These are phyloP conservation scores for Rhamphomyia laevipes DNA, from an alignment of 2,888 invertebrate species.

Conservation along the genomic window DNA sequence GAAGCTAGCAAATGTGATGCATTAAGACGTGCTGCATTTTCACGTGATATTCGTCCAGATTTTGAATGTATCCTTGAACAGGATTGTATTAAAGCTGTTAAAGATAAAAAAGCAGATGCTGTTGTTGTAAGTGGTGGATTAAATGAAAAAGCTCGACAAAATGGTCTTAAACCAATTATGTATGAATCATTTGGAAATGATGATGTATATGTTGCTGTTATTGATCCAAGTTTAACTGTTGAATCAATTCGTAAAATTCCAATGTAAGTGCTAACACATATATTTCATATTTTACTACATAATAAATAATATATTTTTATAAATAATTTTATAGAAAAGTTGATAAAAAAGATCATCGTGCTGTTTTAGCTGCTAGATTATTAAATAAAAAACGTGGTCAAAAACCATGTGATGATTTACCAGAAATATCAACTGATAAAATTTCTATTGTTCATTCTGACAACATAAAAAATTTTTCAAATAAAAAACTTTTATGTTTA, in stretches of 20 bases:
- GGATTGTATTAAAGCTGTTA: conserved; percentile 34
- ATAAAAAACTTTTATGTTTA: conserved; percentile 31
- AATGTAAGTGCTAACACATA: conserved; percentile 23
- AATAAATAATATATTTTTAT: neutral
- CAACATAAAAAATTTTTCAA: conserved; percentile 26
- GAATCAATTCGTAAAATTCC: conserved; percentile 25
- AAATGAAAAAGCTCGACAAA: conserved; percentile 23
- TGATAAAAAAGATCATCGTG: conserved; percentile 25
- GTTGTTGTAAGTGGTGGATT: conserved; percentile 18
- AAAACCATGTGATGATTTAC: conserved; percentile 22
- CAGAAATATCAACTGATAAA: conserved; percentile 20
- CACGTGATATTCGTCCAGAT: conserved; percentile 66
- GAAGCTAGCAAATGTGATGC: conserved; percentile 64
- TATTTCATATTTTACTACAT: neutral
- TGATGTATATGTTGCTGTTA: conserved; percentile 30
- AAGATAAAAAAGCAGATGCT: conserved; percentile 27
- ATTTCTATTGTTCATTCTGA: conserved; percentile 27
- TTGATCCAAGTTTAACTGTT: conserved; percentile 23
- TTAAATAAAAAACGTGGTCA: conserved; percentile 29
- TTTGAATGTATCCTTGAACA: conserved; percentile 60
- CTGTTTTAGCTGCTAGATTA: conserved; percentile 28
- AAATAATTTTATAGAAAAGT: conserved; percentile 23
- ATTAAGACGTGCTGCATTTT: conserved; percentile 59
- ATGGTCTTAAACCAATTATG: conserved; percentile 27
- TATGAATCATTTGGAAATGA: conserved; percentile 27